Percentiles rank a stretch among this genome's conserved stretches.
phyloP scores from a whole-genome alignment of 2,797 vertebrate species.

The Sylvilagus floridanus region DNA sequence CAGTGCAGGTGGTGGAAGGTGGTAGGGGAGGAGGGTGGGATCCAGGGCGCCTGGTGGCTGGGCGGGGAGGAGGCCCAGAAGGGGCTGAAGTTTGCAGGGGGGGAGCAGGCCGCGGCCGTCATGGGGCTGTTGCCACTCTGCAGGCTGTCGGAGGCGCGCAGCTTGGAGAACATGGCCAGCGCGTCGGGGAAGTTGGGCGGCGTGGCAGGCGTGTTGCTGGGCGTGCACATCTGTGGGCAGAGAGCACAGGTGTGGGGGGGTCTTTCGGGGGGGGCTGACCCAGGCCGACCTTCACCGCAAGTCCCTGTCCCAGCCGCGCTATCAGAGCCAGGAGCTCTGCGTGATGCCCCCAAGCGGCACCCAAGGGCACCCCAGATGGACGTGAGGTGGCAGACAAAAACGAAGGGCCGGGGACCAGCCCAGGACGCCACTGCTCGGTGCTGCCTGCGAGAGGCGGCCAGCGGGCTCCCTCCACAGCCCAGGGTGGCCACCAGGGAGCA shows the following conservation, averaged over 20 bases:
- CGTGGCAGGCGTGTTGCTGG: slow-evolving; percentile 96
- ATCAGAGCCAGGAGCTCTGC: neutral
- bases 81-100: slow-evolving; percentile 90
- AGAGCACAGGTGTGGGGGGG: slow-evolving; percentile 6
- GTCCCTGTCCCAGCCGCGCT: neutral
- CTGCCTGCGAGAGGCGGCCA: neutral
- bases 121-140: slow-evolving; percentile 87
- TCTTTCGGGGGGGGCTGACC: neutral
- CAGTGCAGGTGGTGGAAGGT: slow-evolving; percentile 91
- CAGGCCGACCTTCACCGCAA: neutral
- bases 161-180: slow-evolving; percentile 97
- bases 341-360: neutral
- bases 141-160: slow-evolving; percentile 92
- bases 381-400: slow-evolving; percentile 26
- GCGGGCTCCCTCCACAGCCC: neutral
- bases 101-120: slow-evolving; percentile 91
- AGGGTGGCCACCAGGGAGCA: neutral
- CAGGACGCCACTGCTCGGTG: neutral
- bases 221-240: slow-evolving; percentile 94
- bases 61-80: slow-evolving; percentile 95
- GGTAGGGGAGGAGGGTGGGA: slow-evolving; percentile 92
- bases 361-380: neutral
- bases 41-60: slow-evolving; percentile 92
- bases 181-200: slow-evolving; percentile 97
- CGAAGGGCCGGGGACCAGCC: slow-evolving; percentile 27